These are phyloP conservation scores for Agrochola lota DNA, from an alignment of 2,888 invertebrate species.

Conservation along the genomic window DNA sequence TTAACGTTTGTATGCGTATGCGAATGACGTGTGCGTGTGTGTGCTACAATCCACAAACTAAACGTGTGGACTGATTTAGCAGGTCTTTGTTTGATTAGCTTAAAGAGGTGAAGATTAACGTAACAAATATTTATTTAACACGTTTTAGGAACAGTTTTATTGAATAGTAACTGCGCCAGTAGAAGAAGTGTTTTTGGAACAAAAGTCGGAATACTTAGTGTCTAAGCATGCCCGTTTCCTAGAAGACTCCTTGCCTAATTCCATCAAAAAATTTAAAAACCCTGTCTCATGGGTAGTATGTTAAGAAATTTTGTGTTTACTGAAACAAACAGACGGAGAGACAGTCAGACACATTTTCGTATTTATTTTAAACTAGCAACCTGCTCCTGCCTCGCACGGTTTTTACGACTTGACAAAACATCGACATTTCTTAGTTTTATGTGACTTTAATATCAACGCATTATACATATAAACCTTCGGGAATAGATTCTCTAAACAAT, in stretches of 20 bases:
- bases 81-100: slow-evolving; percentile 40
- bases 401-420: too few species aligned
- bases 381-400: too few species aligned
- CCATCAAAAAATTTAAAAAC: not conserved
- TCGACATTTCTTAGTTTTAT: too few species aligned
- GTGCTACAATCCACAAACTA: not conserved
- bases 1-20: slow-evolving; percentile 11
- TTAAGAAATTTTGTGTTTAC: not conserved
- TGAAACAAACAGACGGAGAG: not conserved
- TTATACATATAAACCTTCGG: too few species aligned
- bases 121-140: slow-evolving; percentile 26
- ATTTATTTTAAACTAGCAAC: not conserved
- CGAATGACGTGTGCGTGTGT: slow-evolving; percentile 11
- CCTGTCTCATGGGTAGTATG: not conserved
- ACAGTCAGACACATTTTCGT: not conserved
- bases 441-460: too few species aligned
- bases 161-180: not conserved
- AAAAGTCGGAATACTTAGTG: not conserved
- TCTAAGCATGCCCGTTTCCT: not conserved
- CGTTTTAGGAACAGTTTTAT: slow-evolving; percentile 15
- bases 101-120: slow-evolving; percentile 39
- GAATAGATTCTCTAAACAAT: too few species aligned
- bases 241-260: not conserved
- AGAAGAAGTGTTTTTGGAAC: not conserved
- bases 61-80: slow-evolving; percentile 44